phyloP scores from a whole-genome alignment of 2,888 invertebrate species.

The Microdon myrmicae region DNA sequence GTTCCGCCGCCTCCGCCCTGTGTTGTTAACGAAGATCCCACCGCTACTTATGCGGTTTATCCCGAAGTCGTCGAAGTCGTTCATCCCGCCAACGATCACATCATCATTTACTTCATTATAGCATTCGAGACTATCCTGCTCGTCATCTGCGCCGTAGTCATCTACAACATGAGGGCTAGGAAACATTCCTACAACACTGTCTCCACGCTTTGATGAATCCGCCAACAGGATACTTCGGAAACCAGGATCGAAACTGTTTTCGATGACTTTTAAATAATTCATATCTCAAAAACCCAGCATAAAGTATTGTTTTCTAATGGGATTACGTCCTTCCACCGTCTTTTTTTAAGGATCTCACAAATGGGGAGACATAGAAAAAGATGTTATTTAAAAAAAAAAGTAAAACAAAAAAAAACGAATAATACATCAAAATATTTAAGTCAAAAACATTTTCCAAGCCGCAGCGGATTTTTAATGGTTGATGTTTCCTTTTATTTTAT shows the following conservation, averaged over 20 bases:
- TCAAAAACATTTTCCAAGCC: too few species aligned
- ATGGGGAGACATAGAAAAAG: too few species aligned
- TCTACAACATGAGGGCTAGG: constrained; percentile 58
- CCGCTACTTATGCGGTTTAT: constrained; percentile 56
- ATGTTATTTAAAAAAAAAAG: constrained; percentile 10
- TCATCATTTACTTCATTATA: constrained; percentile 54
- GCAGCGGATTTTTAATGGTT: constrained; percentile 18
- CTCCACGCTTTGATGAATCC: constrained; percentile 62
- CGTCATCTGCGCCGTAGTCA: constrained; percentile 53
- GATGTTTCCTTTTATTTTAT: constrained; percentile 3
- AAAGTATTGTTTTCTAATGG: too few species aligned
- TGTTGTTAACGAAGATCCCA: constrained; percentile 32
- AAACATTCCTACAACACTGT: constrained; percentile 65
- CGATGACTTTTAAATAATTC: too few species aligned
- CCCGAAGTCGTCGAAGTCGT: constrained; percentile 59
- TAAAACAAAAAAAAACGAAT: constrained; percentile 18
- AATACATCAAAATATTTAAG: too few species aligned
- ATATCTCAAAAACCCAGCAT: too few species aligned
- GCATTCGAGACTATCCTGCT: constrained; percentile 53
- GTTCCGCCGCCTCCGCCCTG: constrained; percentile 39
- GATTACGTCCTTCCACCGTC: too few species aligned
- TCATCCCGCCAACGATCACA: constrained; percentile 46
- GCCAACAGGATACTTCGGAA: too few species aligned
- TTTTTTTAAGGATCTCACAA: too few species aligned
- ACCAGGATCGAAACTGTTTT: too few species aligned